Percentiles rank a stretch among this genome's conserved stretches.
Conservation (phyloP, 2,888 invertebrate species). For the Synergus gifuensis region DNA sequence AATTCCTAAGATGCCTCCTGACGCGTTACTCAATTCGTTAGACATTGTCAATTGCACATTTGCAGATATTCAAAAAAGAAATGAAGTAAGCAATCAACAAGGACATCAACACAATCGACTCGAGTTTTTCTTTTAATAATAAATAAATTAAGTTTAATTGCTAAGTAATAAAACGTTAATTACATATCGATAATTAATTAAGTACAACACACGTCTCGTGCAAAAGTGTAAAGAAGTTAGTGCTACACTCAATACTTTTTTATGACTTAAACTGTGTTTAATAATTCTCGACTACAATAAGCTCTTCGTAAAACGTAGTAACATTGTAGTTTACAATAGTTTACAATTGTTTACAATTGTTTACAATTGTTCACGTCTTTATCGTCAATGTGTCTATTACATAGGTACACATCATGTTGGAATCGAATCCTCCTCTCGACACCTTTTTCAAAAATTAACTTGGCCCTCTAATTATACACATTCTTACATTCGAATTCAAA, state of each 20-base stretch:
- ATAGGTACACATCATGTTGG: slow-evolving; percentile 71
- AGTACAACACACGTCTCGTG: slow-evolving; percentile 78
- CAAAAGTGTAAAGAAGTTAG: slow-evolving; percentile 77
- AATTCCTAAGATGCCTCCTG: slow-evolving; percentile 28
- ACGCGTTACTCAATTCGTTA: slow-evolving; percentile 39
- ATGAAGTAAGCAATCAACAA: slow-evolving; percentile 57
- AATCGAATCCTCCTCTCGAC: slow-evolving; percentile 62
- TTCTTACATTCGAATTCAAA: not conserved
- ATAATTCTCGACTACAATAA: slow-evolving; percentile 77
- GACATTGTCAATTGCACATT: slow-evolving; percentile 41
- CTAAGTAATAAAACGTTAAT: slow-evolving; percentile 77
- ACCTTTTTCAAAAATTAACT: not conserved
- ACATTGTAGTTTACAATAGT: slow-evolving; percentile 78
- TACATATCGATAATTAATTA: slow-evolving; percentile 74
- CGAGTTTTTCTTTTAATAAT: slow-evolving; percentile 64
- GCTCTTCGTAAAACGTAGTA: slow-evolving; percentile 78
- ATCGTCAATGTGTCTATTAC: slow-evolving; percentile 71
- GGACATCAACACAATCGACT: slow-evolving; percentile 69
- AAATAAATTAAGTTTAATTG: slow-evolving; percentile 77
- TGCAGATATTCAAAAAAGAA: slow-evolving; percentile 40
- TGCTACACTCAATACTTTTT: slow-evolving; percentile 76
- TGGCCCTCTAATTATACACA: not conserved
- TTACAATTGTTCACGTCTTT: slow-evolving; percentile 74
- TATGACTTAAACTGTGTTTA: slow-evolving; percentile 73
- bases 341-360: slow-evolving; percentile 76